These are phyloP conservation scores for Nothobranchius furzeri DNA, from an alignment of 2,113 vertebrate species.

Conservation along the genomic window DNA sequence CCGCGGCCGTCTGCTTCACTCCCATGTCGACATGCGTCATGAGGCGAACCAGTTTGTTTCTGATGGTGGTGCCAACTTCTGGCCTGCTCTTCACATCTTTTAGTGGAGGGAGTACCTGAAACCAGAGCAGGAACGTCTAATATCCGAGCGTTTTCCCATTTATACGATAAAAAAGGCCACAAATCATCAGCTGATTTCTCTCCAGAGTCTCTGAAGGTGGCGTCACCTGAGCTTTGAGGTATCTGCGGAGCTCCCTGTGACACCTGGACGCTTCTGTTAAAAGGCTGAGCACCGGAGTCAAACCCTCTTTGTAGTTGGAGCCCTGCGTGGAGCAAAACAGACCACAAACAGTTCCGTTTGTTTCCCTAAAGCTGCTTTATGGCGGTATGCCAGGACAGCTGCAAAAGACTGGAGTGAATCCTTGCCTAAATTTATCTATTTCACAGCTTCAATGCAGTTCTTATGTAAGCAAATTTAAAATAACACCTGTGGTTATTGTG, in stretches of 20 bases:
- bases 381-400: no score
- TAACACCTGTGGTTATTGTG: no score
- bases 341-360: slow-evolving; percentile 33
- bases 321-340: slow-evolving; percentile 78
- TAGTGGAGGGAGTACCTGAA: slow-evolving; percentile 91
- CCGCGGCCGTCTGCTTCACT: slow-evolving; percentile 95
- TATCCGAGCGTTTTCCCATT: not conserved
- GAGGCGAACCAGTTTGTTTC: slow-evolving; percentile 96
- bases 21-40: slow-evolving; percentile 97
- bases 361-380: no score
- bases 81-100: slow-evolving; percentile 93
- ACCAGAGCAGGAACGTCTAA: not conserved
- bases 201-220: not conserved
- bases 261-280: slow-evolving; percentile 91
- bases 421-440: no score
- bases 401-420: no score
- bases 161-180: no score
- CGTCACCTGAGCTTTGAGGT: slow-evolving; percentile 93
- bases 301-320: slow-evolving; percentile 93
- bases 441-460: no score
- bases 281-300: slow-evolving; percentile 96
- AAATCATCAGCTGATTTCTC: no score
- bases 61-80: slow-evolving; percentile 90
- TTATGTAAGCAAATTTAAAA: no score
- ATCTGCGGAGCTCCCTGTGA: slow-evolving; percentile 94